Evolutionary conservation across 2,888 invertebrate genomes (phyloP).

Genomic region (Pollenia griseotomentosa): DNA sequence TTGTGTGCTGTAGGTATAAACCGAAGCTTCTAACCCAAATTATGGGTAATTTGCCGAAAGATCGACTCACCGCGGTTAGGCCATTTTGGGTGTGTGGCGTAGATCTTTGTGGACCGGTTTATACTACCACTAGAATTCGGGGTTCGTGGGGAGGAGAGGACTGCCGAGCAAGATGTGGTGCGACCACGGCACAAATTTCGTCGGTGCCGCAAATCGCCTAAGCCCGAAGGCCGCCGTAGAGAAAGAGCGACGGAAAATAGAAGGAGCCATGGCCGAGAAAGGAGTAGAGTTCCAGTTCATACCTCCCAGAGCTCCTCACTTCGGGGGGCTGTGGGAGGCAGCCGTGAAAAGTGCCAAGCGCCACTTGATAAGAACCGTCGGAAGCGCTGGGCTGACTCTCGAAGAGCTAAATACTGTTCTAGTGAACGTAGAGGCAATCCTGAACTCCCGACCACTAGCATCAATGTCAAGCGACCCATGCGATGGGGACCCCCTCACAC

Average conservation of each 20-base stretch:
- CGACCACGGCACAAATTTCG: neutral
- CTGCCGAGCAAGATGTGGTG: constrained; percentile 29
- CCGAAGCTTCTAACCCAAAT: constrained; percentile 6
- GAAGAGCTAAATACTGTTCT: neutral
- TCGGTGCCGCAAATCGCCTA: constrained; percentile 7
- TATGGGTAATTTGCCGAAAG: constrained; percentile 8
- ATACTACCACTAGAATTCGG: neutral
- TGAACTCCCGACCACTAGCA: neutral
- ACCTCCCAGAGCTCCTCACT: constrained; percentile 28
- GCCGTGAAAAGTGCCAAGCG: constrained; percentile 18
- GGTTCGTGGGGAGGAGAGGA: constrained; percentile 31
- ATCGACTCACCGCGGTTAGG: neutral
- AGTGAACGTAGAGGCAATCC: neutral
- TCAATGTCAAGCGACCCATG: neutral
- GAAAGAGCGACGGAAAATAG: too few species aligned
- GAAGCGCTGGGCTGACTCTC: neutral
- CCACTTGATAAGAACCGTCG: neutral
- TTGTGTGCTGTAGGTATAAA: neutral
- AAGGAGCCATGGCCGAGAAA: constrained; percentile 5
- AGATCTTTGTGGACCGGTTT: neutral
- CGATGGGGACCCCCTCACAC: constrained; percentile 3
- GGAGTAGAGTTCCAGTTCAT: constrained; percentile 23
- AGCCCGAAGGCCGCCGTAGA: neutral
- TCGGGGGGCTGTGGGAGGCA: constrained; percentile 5
- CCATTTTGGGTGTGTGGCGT: constrained; percentile 11